Evolutionary conservation across 2,888 invertebrate species (phyloP).

Genomic region (Ptilodon capucinus): DNA sequence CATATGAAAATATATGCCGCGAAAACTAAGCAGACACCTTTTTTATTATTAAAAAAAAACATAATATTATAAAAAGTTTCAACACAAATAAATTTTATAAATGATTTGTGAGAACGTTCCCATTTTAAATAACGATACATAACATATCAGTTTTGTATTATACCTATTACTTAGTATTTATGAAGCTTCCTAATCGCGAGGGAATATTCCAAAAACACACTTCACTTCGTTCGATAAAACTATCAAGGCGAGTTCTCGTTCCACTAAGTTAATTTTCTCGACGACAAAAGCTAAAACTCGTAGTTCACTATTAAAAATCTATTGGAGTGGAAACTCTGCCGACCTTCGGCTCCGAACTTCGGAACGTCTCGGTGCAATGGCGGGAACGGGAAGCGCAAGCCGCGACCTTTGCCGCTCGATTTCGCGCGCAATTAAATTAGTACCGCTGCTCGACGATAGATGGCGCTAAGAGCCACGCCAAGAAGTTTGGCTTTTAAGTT

Average conservation of each 20-base stretch:
- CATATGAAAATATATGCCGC: too few species aligned
- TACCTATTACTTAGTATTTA: neutral
- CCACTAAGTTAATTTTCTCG: conserved; percentile 70
- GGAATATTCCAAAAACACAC: neutral
- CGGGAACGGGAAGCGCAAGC: conserved; percentile 72
- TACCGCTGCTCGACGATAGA: conserved; percentile 69
- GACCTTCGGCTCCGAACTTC: conserved; percentile 63
- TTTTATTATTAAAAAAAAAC: too few species aligned
- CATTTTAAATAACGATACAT: too few species aligned
- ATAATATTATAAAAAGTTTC: too few species aligned
- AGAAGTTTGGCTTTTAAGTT: too few species aligned
- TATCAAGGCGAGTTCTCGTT: conserved; percentile 54
- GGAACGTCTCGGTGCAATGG: conserved; percentile 72
- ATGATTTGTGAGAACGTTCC: too few species aligned
- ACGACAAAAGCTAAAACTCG: conserved; percentile 70
- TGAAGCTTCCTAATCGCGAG: neutral
- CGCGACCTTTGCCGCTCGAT: conserved; percentile 79
- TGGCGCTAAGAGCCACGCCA: conserved; percentile 49
- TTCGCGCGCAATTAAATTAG: conserved; percentile 81
- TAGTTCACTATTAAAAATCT: conserved; percentile 79
- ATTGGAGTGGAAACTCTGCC: conserved; percentile 70
- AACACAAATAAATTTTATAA: too few species aligned
- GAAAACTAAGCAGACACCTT: too few species aligned
- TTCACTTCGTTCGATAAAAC: conserved; percentile 23
- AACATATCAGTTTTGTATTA: neutral